Base-by-base conservation (phyloP, 2,797 vertebrate genomes). In the Hafferia zeledoni region DNA sequence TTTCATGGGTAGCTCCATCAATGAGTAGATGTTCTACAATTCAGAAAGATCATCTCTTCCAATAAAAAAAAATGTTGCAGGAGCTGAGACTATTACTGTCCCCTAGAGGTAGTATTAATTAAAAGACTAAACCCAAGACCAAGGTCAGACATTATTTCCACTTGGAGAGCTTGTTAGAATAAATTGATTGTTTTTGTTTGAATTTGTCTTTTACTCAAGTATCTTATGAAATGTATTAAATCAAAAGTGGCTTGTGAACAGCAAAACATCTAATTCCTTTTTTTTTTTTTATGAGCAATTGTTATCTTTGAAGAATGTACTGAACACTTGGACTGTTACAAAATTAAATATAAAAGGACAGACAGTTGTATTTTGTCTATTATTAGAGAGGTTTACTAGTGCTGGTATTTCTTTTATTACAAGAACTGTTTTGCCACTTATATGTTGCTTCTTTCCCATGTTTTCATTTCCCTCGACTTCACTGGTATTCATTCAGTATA, bases 81-180 rank as follows among this genome's bases (percentile, higher is more conserved):
- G 61, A 61, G 24, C 80, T 77, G 19, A 8, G 5, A 74, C 37
- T 37, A 23, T 59, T 89, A 39, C 25, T 83, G 17, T 50, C 31
- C 44, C 33, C 43, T 82, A 88, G 82, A 88, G 67, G 31, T 78
- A 60, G 16, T 57, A 43, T 79, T 90, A 89, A 90, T 92, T 92
- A 79, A 81, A 35, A 92, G 16, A 20, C 31, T 87, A 78, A 95
- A 78, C 20, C 11, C 1, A 37, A 57, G 50, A 65, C 24, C 20
- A 61, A 92, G 10, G 57, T 91, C 78, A 78, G 31, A 46, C 3
- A 2, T 41, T 78, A 61, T 46, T 87, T 65, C 60, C 6, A 17
- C n/a, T 65, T 84, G 24, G 22, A 77, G 18, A 85, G 19, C 41
- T 76, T 70, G 10, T 71, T 87, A 77, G 17, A 87, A 69, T 87